Conservation (phyloP, 2,797 vertebrate genomes). For the Sebastes nivosus region DNA sequence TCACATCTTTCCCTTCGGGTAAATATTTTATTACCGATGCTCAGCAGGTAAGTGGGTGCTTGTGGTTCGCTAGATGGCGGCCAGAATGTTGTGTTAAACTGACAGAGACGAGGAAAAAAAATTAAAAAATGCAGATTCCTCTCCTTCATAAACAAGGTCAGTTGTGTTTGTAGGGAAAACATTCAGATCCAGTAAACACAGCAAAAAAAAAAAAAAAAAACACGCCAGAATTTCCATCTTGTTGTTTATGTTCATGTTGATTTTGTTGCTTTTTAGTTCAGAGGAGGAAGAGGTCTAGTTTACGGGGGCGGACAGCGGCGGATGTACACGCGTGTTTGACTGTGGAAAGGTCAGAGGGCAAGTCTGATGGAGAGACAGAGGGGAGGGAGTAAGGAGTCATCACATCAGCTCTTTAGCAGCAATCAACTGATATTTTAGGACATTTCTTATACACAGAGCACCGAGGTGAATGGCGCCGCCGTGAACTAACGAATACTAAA, state of each 20-base stretch:
- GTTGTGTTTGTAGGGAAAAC: conserved; percentile 72
- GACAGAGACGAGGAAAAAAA: conserved; percentile 29
- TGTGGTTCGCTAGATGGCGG: conserved; percentile 42
- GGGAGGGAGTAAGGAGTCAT: background rate
- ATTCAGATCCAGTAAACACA: conserved; percentile 73
- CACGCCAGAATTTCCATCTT: conserved; percentile 39
- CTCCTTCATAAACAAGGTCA: conserved; percentile 72
- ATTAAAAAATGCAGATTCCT: conserved; percentile 37
- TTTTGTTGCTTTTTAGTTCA: conserved; percentile 4
- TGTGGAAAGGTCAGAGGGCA: conserved; percentile 40
- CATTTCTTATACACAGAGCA: background rate
- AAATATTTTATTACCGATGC: conserved; percentile 48
- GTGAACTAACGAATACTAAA: conserved; percentile 31
- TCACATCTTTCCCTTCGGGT: conserved; percentile 27
- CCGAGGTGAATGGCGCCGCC: conserved; percentile 1
- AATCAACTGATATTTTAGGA: background rate
- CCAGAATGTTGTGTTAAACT: conserved; percentile 69
- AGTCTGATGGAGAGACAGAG: conserved; percentile 6
- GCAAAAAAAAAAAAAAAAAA: conserved; percentile 26
- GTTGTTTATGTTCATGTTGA: conserved; percentile 27
- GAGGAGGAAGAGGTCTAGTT: conserved; percentile 35
- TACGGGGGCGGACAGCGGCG: conserved; percentile 8
- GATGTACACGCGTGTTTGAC: conserved; percentile 48
- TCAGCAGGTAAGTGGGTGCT: conserved; percentile 59
- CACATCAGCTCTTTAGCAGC: background rate